Base-by-base conservation (phyloP, 2,113 vertebrate genomes). In the Lucifuga dentata region DNA sequence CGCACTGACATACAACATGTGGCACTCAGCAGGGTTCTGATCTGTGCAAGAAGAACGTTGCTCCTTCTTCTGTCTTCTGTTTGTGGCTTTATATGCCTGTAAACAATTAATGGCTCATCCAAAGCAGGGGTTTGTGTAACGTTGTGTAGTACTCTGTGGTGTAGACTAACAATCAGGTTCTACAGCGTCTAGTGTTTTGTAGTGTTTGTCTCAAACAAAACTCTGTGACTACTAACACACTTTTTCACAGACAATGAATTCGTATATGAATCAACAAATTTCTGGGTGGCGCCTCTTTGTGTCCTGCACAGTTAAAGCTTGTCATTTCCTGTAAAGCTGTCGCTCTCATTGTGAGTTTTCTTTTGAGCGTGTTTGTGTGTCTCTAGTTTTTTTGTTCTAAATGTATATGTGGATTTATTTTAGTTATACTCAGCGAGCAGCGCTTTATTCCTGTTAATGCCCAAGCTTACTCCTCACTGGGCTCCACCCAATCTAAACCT, bases 401-500 rank as follows among this genome's bases (percentile, higher is more conserved):
- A 50, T 80, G 61, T 62, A 65, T 73, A 43, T 63, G 71, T 76
- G 68, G 62, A 60, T 86, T 78, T 62, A 45, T 67, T 64, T 58
- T 51, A 77, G 69, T 77, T 73, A 38, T 50, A 70, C 66, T 51
- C 68, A 67, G 66, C 45, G 58, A 83, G 70, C 62, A 88, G 62
- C 58, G 78, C 19, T 36, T 41, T 57, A 36, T 10, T 40, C 12
- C 36, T 39, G 75, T 81, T 81, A 82, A 84, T 86, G 72, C 71
- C 63, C 43, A 68, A 70, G 81, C 75, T 87, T 86, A 76, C 68
- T 76, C 52, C 53, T 71, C 57, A 60, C 65, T 53, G 74, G 78
- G 78, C 87, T 85, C 87, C 82, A 90, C 82, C 86, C 84, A 76
- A 73, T 55, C 38, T 59, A 45, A 74, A 83, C 82, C 75, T 88